Percentiles rank a stretch among this genome's conserved stretches.
Conservation (phyloP, 2,113 vertebrate species). For the Caranx melampygus region DNA sequence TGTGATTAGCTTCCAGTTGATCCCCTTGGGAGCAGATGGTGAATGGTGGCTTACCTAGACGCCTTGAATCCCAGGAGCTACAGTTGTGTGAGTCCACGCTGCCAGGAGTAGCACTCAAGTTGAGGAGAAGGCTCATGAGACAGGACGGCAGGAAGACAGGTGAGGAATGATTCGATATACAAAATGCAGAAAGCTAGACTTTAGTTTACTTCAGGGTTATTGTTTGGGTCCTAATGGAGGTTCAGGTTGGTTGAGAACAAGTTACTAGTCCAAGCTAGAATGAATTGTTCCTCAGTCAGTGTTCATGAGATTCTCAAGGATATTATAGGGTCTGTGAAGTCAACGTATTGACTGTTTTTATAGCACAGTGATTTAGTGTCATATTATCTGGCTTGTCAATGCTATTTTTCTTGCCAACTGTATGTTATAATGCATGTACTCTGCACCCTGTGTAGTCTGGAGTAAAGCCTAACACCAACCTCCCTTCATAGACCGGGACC, state of each 20-base stretch:
- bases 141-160: slow-evolving; percentile 32
- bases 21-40: slow-evolving; percentile 78
- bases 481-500: slow-evolving; percentile 11
- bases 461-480: not conserved
- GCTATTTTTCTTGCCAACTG: not conserved
- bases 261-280: not conserved
- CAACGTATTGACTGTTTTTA: not conserved
- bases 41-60: slow-evolving; percentile 74
- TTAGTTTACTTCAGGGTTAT: not conserved
- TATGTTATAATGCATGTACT: too few relatives aligned
- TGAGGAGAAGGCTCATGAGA: slow-evolving; percentile 29
- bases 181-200: not conserved
- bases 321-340: not conserved
- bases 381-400: not conserved
- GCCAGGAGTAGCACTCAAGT: slow-evolving; percentile 16
- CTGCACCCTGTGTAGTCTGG: not conserved
- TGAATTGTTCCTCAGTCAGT: not conserved
- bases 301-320: not conserved
- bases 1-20: slow-evolving; percentile 76
- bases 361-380: not conserved
- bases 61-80: slow-evolving; percentile 39
- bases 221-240: not conserved
- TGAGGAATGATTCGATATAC: slow-evolving; percentile 26
- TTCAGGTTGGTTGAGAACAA: not conserved
- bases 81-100: slow-evolving; percentile 35